Base-by-base conservation (phyloP, 2,797 vertebrate genomes). In the Zenarchopterus dispar region DNA sequence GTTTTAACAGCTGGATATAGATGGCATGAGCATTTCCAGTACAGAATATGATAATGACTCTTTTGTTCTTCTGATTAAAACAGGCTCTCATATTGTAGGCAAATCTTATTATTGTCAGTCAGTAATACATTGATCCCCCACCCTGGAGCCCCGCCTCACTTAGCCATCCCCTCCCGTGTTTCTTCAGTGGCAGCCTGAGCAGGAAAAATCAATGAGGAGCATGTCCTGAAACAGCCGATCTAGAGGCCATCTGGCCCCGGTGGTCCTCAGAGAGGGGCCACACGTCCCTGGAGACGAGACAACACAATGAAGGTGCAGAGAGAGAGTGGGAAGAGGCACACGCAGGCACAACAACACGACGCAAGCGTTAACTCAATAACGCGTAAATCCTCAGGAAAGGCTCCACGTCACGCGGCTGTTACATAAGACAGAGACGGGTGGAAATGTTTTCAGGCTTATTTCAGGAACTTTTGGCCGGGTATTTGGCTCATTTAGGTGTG, bases 121-220 rank as follows among this genome's bases (percentile, higher is more conserved):
- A 78, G 70, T 59, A 47, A 58, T 18, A 39, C 81, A 86, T 86
- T 78, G 83, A 87, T 75, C 41, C 21, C 57, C 47, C 52, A 49
- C 57, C 50, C 55, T 28, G 5, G 9, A 36, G 46, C 36, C 49
- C 43, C 46, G 48, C 44, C 67, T 51, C 47, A 45, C 42, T 59
- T 47, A 75, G 33, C 65, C 15, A 13, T 10, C 55, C 61, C 68
- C 67, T 61, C 70, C 78, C 74, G 58, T 75, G 61, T 59, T 89
- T 80, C 81, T 85, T 73, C 78, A 73, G 82, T 81, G 84, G 87
- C 88, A 90, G 85, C 77, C 80, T 84, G 73, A 90, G 85, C 86
- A 89, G 85, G 85, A 89, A 89, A 91, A 92, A 93, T 93, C 92
- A 92, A 93, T 93, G 85, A 63, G 68, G 84, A 91, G 90, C 90